These are phyloP conservation scores for Ellobium chinense DNA, from an alignment of 2,888 invertebrate species.

Conservation along the genomic window DNA sequence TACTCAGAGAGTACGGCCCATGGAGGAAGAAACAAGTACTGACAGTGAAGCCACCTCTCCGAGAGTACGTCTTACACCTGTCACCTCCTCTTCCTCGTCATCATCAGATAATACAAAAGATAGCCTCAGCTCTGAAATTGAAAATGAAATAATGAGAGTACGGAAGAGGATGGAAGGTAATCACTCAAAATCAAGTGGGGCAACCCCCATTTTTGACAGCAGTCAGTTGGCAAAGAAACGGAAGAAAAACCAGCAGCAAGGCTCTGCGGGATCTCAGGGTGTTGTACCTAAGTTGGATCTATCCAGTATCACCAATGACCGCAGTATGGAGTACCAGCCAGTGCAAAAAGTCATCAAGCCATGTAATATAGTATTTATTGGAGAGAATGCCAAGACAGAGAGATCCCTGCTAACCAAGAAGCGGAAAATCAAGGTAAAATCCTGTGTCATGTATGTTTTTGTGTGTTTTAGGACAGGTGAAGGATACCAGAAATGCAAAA, in stretches of 20 bases:
- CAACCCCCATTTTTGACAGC: conserved; percentile 53
- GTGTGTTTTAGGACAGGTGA: background rate
- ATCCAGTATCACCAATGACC: conserved; percentile 57
- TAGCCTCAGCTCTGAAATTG: conserved; percentile 39
- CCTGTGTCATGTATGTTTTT: no score
- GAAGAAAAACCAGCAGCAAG: conserved; percentile 39
- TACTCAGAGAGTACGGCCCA: no score
- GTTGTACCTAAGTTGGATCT: conserved; percentile 62
- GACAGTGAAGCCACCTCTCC: background rate
- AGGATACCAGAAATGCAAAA: no score
- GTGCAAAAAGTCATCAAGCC: conserved; percentile 59
- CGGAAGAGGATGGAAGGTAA: conserved; percentile 41
- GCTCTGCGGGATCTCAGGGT: background rate
- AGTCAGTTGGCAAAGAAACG: conserved; percentile 51
- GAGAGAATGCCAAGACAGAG: conserved; percentile 65
- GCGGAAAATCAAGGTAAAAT: conserved; percentile 59
- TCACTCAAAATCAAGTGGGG: conserved; percentile 32
- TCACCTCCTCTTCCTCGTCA: background rate
- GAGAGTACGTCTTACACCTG: background rate
- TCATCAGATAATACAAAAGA: background rate
- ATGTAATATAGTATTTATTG: conserved; percentile 67
- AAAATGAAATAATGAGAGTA: conserved; percentile 46
- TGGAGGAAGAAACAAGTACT: background rate
- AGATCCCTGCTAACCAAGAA: conserved; percentile 64
- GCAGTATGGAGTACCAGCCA: conserved; percentile 60